Evolutionary conservation across 1,140 invertebrate species (phyloP).

Genomic region (Lucilia cuprina): DNA sequence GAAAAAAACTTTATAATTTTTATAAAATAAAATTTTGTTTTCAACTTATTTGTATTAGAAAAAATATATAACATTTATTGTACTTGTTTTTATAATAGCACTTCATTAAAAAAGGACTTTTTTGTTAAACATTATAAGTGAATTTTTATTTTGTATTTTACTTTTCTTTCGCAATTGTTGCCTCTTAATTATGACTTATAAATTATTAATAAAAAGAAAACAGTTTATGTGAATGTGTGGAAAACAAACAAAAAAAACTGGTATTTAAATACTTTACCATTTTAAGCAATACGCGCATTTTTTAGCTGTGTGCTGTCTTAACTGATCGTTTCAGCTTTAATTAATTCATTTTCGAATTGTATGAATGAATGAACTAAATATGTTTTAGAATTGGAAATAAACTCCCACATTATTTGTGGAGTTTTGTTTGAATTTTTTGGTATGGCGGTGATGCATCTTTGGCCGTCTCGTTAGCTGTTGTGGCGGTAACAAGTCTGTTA

Average conservation of each 20-base stretch:
- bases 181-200: background rate
- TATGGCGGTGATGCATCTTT: background rate
- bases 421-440: background rate
- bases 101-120: background rate
- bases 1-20: too few relatives aligned
- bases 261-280: constrained; percentile 13
- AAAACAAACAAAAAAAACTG: background rate
- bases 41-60: too few relatives aligned
- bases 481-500: constrained; percentile 5
- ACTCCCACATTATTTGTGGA: constrained; percentile 11
- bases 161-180: background rate
- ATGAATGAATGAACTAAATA: background rate
- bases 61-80: background rate
- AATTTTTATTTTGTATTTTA: background rate
- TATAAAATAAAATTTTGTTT: background rate
- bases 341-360: constrained; percentile 5
- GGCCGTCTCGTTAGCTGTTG: background rate
- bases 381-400: background rate
- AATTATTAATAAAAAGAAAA: background rate
- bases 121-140: too few relatives aligned
- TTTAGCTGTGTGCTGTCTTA: background rate
- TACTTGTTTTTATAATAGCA: background rate
- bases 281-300: constrained; percentile 2
- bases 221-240: background rate
- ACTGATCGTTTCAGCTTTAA: background rate